Evolutionary conservation across 2,797 vertebrate genomes (phyloP), one percentile per base, ranked within the genome.

Genomic region (Gymnopithys bicolor): DNA sequence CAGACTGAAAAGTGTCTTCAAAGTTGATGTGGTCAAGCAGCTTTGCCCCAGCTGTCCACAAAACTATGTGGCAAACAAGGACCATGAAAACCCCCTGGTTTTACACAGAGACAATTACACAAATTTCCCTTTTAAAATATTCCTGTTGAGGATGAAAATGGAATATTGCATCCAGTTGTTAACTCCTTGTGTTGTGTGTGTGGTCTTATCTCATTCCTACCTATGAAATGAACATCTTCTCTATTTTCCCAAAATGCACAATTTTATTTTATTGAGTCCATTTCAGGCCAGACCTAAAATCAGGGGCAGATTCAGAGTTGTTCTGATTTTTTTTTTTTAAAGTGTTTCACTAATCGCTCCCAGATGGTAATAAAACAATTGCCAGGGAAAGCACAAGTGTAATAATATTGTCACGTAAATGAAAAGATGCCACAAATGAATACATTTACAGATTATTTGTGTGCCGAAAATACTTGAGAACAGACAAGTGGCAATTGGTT

Each of bases 401-500:
- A 78, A 84, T 94, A 91, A 90, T 94, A 88, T 93, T 94, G 90
- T 86, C 87, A 79, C 56, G 79, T 67, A 91, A 95, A 88, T 82
- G 89, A 95, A 95, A 95, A 84, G 80, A 94, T 84, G 79, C 76
- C 91, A 94, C 87, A 95, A 94, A 81, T 89, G 94, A 91, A 88
- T 60, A 58, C 78, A 89, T 90, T 94, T 90, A 92, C 90, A 93
- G 87, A 92, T 92, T 84, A 89, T 92, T 76, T 88, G 60, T 48
- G n/a, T 81, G 84, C 77, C 0, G 10, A 92, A 95, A 95, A 92
- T 92, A 83, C 95, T 97, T 93, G 86, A 90, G 77, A 89, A 84
- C 71, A 82, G 87, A 95, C 52, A 93, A 96, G 93, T 93, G 87
- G 91, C 96, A 96, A 96, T 94, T 91, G 96, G 64, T 93, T 93